phyloP scores from a whole-genome alignment of 2,797 vertebrate genomes.

The Mionectes olivaceus region DNA sequence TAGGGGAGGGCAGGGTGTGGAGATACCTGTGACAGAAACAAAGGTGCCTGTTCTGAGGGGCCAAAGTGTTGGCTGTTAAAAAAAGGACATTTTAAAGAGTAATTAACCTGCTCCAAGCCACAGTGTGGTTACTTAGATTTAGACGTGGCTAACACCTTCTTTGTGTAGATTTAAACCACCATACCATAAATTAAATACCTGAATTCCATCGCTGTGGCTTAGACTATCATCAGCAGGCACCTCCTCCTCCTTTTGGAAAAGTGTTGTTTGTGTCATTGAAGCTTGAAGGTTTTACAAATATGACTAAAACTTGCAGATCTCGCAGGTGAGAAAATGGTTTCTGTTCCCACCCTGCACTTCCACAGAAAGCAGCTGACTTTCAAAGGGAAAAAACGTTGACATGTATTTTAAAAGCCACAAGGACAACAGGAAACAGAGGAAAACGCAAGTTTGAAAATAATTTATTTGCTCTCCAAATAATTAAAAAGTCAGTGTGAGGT shows the following conservation, averaged over 20 bases:
- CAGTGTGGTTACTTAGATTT: neutral
- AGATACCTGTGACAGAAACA: neutral
- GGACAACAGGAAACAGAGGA: conserved; percentile 6
- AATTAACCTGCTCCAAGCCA: neutral
- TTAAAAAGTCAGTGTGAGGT: conserved; percentile 8
- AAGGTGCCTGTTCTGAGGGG: neutral
- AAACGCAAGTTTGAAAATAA: neutral
- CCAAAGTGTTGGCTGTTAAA: neutral
- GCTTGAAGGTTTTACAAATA: neutral
- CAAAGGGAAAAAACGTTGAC: neutral
- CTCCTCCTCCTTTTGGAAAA: neutral
- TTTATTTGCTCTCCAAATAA: conserved; percentile 33
- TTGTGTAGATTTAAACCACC: neutral
- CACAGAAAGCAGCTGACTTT: neutral
- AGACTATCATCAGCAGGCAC: neutral
- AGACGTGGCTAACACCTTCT: neutral
- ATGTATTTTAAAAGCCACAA: neutral
- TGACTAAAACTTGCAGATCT: neutral
- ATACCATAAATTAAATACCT: neutral
- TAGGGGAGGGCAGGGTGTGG: neutral
- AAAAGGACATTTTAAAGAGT: neutral
- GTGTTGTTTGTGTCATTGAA: neutral
- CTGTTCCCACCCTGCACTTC: neutral
- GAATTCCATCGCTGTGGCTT: rapidly evolving
- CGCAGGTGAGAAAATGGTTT: neutral